Evolutionary conservation across 2,888 invertebrate species (phyloP).

Genomic region (Acrobasis suavella): DNA sequence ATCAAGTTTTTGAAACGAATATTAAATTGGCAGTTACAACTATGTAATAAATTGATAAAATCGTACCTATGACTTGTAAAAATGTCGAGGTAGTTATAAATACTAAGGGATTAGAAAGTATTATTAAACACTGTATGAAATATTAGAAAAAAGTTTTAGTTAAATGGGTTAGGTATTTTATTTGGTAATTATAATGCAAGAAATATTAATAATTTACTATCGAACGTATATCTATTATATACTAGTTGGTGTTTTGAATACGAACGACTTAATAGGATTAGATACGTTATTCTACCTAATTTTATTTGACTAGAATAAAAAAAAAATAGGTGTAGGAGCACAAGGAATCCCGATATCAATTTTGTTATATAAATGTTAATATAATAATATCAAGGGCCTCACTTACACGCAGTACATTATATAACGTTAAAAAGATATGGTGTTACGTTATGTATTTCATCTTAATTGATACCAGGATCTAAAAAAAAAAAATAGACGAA

Average conservation of each 20-base stretch:
- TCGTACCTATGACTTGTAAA: slow-evolving; percentile 40
- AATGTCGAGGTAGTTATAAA: slow-evolving; percentile 55
- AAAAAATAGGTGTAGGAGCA: slow-evolving; percentile 1
- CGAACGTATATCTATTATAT: slow-evolving; percentile 48
- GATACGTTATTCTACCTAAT: slow-evolving; percentile 37
- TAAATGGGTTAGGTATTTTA: slow-evolving; percentile 47
- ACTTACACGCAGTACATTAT: slow-evolving; percentile 3
- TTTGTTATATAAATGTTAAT: background rate
- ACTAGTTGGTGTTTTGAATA: slow-evolving; percentile 75
- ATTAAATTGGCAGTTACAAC: slow-evolving; percentile 41
- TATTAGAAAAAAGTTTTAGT: slow-evolving; percentile 45
- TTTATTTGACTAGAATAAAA: slow-evolving; percentile 10
- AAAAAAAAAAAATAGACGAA: background rate
- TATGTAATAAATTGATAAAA: slow-evolving; percentile 29
- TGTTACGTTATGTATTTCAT: background rate
- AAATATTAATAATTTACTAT: slow-evolving; percentile 44
- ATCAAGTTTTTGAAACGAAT: slow-evolving; percentile 4
- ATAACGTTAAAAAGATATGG: slow-evolving; percentile 6
- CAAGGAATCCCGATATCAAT: slow-evolving; percentile 8
- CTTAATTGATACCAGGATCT: slow-evolving; percentile 3
- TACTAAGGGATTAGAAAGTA: slow-evolving; percentile 48
- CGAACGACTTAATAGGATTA: slow-evolving; percentile 58
- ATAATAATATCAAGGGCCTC: background rate
- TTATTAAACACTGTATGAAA: slow-evolving; percentile 48
- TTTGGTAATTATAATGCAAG: slow-evolving; percentile 47